Conservation (phyloP, 2,113 vertebrate species). For the Gracilinanus agilis region DNA sequence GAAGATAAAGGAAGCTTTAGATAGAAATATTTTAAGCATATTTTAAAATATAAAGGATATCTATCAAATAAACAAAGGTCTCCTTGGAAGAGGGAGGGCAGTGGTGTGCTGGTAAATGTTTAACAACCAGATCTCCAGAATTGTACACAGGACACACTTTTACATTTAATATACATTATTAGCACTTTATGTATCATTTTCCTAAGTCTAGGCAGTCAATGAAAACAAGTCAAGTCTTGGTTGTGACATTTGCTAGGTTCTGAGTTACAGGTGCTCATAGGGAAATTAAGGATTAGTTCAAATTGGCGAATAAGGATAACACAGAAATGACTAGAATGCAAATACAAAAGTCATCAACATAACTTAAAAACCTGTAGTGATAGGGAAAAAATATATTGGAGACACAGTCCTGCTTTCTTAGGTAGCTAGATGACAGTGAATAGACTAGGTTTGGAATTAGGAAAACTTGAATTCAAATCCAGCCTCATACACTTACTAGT, state of each 20-base stretch:
- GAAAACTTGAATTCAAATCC: background rate
- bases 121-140: background rate
- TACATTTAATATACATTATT: background rate
- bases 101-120: background rate
- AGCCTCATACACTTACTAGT: background rate
- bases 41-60: background rate
- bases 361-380: background rate
- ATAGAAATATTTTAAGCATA: background rate
- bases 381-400: background rate
- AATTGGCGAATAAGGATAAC: background rate
- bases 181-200: background rate
- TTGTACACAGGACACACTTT: background rate
- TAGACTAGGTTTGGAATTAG: background rate
- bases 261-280: background rate
- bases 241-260: background rate
- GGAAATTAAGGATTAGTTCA: background rate
- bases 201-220: background rate
- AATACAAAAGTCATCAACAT: background rate
- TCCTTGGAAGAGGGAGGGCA: background rate
- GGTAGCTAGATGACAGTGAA: background rate
- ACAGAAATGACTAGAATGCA: background rate
- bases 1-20: background rate
- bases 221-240: background rate
- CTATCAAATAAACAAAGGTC: background rate
- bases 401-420: background rate